Conservation (phyloP, 1,140 invertebrate genomes). For the Glomeris maerens region DNA sequence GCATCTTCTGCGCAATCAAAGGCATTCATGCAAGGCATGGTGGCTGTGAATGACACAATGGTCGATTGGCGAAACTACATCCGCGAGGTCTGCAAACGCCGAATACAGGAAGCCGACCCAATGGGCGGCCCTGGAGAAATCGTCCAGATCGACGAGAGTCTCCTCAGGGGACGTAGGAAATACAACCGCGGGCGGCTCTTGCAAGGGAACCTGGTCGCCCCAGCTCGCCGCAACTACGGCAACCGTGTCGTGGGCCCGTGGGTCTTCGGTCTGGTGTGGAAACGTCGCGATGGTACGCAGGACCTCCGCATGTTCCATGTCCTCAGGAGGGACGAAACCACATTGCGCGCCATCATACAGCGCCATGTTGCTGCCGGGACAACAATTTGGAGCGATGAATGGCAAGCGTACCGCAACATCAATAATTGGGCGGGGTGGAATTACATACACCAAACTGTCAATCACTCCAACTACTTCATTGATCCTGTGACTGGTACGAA, state of each 20-base stretch:
- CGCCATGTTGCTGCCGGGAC: background rate
- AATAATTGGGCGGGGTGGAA: background rate
- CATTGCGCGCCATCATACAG: background rate
- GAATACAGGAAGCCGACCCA: background rate
- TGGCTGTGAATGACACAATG: background rate
- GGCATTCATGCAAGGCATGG: background rate
- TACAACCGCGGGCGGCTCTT: background rate
- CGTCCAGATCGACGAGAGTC: background rate
- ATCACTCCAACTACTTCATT: background rate
- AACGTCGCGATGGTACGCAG: background rate
- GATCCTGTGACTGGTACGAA: background rate
- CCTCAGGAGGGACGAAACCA: background rate
- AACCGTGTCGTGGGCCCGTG: background rate
- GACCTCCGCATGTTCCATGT: background rate
- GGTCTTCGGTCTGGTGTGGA: background rate
- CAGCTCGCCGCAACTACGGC: background rate
- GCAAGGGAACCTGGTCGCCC: background rate
- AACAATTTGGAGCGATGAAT: background rate
- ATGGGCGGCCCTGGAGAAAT: background rate
- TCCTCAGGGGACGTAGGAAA: background rate
- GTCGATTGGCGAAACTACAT: background rate
- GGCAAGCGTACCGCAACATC: background rate
- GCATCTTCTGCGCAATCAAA: background rate
- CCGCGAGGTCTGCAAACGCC: background rate
- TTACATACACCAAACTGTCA: background rate